Conservation (phyloP, 2,797 vertebrate genomes). For the Brachymystax lenok region DNA sequence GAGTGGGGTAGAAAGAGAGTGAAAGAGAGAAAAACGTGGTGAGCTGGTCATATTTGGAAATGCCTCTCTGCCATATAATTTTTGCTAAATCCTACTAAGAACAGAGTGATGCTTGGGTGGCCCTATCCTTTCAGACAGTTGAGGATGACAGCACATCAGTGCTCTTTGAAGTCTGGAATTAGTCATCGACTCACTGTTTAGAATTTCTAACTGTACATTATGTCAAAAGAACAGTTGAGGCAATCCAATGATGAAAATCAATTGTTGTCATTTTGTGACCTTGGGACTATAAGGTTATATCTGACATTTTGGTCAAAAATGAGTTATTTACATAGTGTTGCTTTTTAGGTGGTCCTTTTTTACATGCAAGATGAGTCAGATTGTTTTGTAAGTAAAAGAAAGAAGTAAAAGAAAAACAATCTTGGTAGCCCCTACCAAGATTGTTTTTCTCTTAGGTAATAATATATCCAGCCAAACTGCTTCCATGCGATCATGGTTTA, state of each 20-base stretch:
- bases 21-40: slow-evolving; percentile 15
- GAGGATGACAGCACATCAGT: slow-evolving; percentile 20
- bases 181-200: neutral
- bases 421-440: too few relatives aligned
- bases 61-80: slow-evolving; percentile 16
- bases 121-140: slow-evolving; percentile 21
- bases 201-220: neutral
- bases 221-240: neutral
- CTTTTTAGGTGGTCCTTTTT: too few relatives aligned
- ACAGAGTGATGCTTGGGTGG: slow-evolving; percentile 4
- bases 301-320: too few relatives aligned
- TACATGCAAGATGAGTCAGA: too few relatives aligned
- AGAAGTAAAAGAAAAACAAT: too few relatives aligned
- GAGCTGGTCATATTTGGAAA: neutral
- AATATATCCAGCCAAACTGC: too few relatives aligned
- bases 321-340: too few relatives aligned
- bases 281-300: too few relatives aligned
- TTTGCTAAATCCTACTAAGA: slow-evolving; percentile 15
- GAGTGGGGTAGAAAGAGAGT: neutral
- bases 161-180: neutral
- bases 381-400: too few relatives aligned
- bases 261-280: neutral
- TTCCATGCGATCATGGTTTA: too few relatives aligned
- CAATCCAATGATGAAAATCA: neutral
- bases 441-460: too few relatives aligned